A percentile compares a stretch with the other conserved stretches of the same genome.
Conservation (phyloP, 1,140 invertebrate species). For the Drosophila lacertosa region DNA sequence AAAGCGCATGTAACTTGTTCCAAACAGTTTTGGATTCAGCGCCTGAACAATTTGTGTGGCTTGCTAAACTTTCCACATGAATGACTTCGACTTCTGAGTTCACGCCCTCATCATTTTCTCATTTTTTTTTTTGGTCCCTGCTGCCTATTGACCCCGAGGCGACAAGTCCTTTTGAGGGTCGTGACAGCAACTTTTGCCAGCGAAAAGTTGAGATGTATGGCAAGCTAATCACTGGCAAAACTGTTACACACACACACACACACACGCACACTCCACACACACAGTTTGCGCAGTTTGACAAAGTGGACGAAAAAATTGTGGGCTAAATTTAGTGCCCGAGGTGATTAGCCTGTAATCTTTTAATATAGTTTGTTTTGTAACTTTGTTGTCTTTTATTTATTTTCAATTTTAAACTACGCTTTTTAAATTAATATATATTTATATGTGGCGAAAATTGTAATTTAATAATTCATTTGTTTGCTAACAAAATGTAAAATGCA, state of each 20-base stretch:
- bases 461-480: background rate
- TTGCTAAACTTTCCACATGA: constrained; percentile 55
- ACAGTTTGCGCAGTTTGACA: constrained; percentile 1
- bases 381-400: background rate
- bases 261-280: constrained; percentile 9
- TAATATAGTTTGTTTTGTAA: constrained; percentile 55
- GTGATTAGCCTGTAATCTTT: constrained; percentile 70
- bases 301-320: background rate
- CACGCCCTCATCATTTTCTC: constrained; percentile 43
- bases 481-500: background rate
- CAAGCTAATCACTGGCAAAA: constrained; percentile 61
- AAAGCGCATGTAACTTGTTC: constrained; percentile 39
- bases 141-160: constrained; percentile 51
- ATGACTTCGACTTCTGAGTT: constrained; percentile 62
- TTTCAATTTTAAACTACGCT: background rate
- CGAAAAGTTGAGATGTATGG: constrained; percentile 57
- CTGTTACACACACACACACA: constrained; percentile 27
- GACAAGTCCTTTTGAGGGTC: constrained; percentile 61
- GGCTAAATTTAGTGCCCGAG: constrained; percentile 47
- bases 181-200: constrained; percentile 49
- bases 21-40: constrained; percentile 24
- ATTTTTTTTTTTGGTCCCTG: constrained; percentile 12
- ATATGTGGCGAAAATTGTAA: background rate
- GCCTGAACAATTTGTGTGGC: constrained; percentile 34
- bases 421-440: background rate